These are phyloP conservation scores for Menidia beryllina DNA, from an alignment of 2,113 vertebrate genomes.

Conservation along the genomic window DNA sequence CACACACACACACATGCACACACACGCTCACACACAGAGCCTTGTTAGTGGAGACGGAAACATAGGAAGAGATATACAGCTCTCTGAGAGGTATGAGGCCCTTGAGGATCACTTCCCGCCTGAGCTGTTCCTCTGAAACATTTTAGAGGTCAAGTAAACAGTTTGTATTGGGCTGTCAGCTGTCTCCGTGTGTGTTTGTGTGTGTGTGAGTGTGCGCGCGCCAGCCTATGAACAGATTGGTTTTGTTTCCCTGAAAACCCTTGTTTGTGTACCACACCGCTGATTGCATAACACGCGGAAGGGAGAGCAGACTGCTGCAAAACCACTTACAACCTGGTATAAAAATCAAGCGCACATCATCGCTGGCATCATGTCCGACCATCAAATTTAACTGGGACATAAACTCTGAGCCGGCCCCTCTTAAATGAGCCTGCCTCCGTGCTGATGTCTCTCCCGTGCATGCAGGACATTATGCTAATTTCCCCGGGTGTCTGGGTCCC, in stretches of 20 bases:
- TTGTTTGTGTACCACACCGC: slow-evolving; percentile 38
- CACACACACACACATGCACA: slow-evolving; percentile 24
- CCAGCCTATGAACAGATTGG: slow-evolving; percentile 34
- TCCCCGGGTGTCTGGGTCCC: slow-evolving; percentile 73
- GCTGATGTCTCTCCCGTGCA: slow-evolving; percentile 57
- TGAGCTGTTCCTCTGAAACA: slow-evolving; percentile 62
- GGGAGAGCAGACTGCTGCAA: slow-evolving; percentile 27
- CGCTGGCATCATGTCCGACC: slow-evolving; percentile 46
- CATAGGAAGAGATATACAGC: slow-evolving; percentile 60
- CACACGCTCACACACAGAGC: slow-evolving; percentile 14
- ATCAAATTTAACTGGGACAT: slow-evolving; percentile 33
- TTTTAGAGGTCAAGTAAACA: slow-evolving; percentile 73
- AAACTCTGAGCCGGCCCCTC: slow-evolving; percentile 22
- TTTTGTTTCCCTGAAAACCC: slow-evolving; percentile 47
- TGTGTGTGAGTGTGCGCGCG: slow-evolving; percentile 13
- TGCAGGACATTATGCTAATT: slow-evolving; percentile 76
- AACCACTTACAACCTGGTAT: slow-evolving; percentile 52
- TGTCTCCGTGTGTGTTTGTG: slow-evolving; percentile 27
- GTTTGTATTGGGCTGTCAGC: slow-evolving; percentile 62
- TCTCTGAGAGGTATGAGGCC: slow-evolving; percentile 57
- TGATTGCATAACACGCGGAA: slow-evolving; percentile 44
- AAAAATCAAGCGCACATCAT: slow-evolving; percentile 59
- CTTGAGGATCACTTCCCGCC: slow-evolving; percentile 72
- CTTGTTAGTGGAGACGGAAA: slow-evolving; percentile 63
- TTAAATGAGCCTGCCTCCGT: slow-evolving; percentile 26